Conservation (phyloP, 2,113 vertebrate genomes). For the Lepisosteus osseus region DNA sequence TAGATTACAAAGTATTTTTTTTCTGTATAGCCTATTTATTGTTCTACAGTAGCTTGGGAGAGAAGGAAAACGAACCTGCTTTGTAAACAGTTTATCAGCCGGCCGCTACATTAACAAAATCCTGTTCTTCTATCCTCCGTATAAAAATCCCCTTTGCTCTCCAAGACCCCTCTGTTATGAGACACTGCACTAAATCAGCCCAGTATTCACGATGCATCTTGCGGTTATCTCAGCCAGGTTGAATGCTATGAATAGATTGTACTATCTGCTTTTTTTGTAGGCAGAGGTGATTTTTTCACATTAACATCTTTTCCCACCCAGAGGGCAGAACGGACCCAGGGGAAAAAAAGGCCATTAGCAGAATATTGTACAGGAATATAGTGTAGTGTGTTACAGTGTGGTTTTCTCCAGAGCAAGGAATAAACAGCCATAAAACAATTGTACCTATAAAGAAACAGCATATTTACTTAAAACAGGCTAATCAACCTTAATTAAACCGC, state of each 20-base stretch:
- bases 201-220: slow-evolving; percentile 12
- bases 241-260: slow-evolving; percentile 18
- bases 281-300: slow-evolving; percentile 6
- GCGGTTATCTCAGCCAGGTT: slow-evolving; percentile 16
- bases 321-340: slow-evolving; percentile 26
- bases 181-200: neutral
- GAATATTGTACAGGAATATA: slow-evolving; percentile 31
- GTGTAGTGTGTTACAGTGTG: slow-evolving; percentile 23
- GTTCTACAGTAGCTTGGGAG: too few relatives aligned
- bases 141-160: too few relatives aligned
- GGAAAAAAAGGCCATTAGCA: slow-evolving; percentile 36
- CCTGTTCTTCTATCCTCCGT: too few relatives aligned
- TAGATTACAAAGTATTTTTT: too few relatives aligned
- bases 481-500: too few relatives aligned
- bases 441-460: neutral
- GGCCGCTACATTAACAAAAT: too few relatives aligned
- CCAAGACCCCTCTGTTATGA: neutral
- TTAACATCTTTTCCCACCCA: slow-evolving; percentile 26
- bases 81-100: too few relatives aligned
- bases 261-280: slow-evolving; percentile 8
- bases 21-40: too few relatives aligned
- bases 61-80: too few relatives aligned
- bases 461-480: too few relatives aligned
- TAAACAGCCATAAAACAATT: too few relatives aligned
- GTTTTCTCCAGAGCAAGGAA: too few relatives aligned